Evolutionary conservation across 2,888 invertebrate genomes (phyloP).

Genomic region (Smittia aterrima): DNA sequence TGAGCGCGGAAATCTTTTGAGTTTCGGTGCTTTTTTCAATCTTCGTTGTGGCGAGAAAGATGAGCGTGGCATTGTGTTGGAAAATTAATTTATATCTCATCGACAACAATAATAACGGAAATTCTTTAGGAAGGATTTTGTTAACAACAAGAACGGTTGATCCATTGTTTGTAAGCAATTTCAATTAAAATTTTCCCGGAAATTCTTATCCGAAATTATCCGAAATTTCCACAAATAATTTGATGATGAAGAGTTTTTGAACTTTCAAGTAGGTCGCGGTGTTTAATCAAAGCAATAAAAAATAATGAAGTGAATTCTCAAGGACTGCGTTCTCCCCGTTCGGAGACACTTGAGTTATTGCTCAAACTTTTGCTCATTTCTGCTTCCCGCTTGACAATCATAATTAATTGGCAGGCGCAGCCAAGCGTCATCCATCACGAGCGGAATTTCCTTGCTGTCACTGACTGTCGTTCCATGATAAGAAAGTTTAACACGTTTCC

Average conservation of each 20-base stretch:
- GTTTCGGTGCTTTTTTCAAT: not conserved
- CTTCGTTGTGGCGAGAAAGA: not conserved
- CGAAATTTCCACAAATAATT: too few species aligned
- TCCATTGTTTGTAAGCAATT: not conserved
- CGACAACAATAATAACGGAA: not conserved
- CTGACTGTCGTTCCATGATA: not conserved
- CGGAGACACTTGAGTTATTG: not conserved
- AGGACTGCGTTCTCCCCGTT: too few species aligned
- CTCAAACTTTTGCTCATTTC: not conserved
- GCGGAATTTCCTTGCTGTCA: not conserved
- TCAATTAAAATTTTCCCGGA: slow-evolving; percentile 8
- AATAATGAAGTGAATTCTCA: too few species aligned
- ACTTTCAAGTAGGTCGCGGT: too few species aligned
- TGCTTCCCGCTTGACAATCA: not conserved
- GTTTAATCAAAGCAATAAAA: too few species aligned
- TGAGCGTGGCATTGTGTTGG: not conserved
- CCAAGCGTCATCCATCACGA: not conserved
- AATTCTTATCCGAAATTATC: too few species aligned
- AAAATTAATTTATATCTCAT: slow-evolving; percentile 7
- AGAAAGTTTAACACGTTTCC: not conserved
- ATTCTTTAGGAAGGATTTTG: not conserved
- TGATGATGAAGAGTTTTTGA: too few species aligned
- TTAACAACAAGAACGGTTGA: not conserved
- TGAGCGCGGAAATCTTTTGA: not conserved
- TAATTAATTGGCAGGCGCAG: slow-evolving; percentile 18